Percentiles rank a stretch among this genome's conserved stretches.
phyloP scores from a whole-genome alignment of 2,797 vertebrate genomes.

The Sebastiscus tertius region DNA sequence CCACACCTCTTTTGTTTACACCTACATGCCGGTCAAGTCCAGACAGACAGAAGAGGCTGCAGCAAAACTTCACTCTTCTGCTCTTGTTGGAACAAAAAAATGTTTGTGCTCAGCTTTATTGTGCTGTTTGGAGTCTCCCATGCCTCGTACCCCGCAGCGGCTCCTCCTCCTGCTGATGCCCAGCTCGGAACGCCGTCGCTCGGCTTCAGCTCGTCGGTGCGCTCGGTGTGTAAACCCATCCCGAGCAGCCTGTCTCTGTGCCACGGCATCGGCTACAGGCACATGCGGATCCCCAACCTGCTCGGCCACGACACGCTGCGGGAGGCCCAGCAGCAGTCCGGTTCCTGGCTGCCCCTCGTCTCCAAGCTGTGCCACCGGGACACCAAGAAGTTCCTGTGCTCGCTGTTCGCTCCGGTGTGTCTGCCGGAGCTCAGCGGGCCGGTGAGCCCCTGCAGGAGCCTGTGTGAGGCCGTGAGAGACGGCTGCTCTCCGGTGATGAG shows the following conservation, averaged over 20 bases:
- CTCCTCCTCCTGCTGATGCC: neutral
- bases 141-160: constrained; percentile 16
- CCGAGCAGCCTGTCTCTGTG: constrained; percentile 84
- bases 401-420: constrained; percentile 87
- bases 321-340: constrained; percentile 85
- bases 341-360: constrained; percentile 84
- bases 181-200: constrained; percentile 63
- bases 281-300: constrained; percentile 87
- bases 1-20: constrained; percentile 69
- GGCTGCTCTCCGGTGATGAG: constrained; percentile 87
- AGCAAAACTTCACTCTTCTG: neutral
- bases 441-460: constrained; percentile 80
- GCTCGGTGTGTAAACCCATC: constrained; percentile 83
- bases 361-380: constrained; percentile 85
- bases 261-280: constrained; percentile 84
- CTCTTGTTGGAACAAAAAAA: neutral
- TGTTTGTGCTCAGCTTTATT: constrained; percentile 10
- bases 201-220: constrained; percentile 64
- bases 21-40: constrained; percentile 53
- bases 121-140: constrained; percentile 11
- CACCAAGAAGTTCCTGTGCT: constrained; percentile 87
- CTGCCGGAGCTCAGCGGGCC: constrained; percentile 78
- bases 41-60: constrained; percentile 19
- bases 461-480: constrained; percentile 84
- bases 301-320: constrained; percentile 83